phyloP scores from a whole-genome alignment of 1,140 invertebrate species.

The Ceratitis capitata region DNA sequence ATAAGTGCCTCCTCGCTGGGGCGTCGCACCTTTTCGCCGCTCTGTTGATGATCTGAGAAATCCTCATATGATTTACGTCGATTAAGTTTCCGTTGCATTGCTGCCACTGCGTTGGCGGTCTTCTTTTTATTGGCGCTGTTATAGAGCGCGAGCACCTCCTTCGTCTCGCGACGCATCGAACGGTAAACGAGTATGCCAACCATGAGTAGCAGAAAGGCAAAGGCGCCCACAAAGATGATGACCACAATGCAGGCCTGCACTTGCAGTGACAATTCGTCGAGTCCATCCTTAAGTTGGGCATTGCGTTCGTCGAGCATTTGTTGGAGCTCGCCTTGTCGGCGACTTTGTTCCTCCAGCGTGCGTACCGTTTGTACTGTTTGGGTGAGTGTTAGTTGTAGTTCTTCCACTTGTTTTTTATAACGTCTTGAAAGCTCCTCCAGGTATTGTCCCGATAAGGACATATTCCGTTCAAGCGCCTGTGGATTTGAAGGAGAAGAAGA shows the following conservation, averaged over 20 bases:
- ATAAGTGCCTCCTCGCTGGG: constrained; percentile 78
- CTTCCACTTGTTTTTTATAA: constrained; percentile 96
- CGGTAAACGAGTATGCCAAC: constrained; percentile 58
- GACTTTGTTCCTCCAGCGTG: constrained; percentile 78
- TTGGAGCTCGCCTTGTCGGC: constrained; percentile 76
- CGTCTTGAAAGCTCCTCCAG: constrained; percentile 92
- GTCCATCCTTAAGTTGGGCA: constrained; percentile 69
- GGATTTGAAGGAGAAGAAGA: constrained; percentile 46
- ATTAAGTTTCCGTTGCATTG: constrained; percentile 49
- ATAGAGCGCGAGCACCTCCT: constrained; percentile 47
- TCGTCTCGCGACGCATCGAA: constrained; percentile 51
- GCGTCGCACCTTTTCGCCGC: constrained; percentile 67
- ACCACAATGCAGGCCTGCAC: constrained; percentile 58
- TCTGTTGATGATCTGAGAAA: constrained; percentile 67
- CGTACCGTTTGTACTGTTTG: constrained; percentile 84
- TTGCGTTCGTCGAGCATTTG: constrained; percentile 74
- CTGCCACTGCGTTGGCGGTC: neutral
- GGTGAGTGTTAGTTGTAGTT: constrained; percentile 88
- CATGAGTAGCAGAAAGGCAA: constrained; percentile 56
- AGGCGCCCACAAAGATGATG: constrained; percentile 57
- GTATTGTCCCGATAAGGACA: constrained; percentile 95
- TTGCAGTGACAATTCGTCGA: constrained; percentile 68
- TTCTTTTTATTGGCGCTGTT: neutral
- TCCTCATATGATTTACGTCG: constrained; percentile 72
- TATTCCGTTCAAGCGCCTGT: constrained; percentile 91